Evolutionary conservation across 2,113 vertebrate species (phyloP).

Genomic region (Microcebus jonahi): DNA sequence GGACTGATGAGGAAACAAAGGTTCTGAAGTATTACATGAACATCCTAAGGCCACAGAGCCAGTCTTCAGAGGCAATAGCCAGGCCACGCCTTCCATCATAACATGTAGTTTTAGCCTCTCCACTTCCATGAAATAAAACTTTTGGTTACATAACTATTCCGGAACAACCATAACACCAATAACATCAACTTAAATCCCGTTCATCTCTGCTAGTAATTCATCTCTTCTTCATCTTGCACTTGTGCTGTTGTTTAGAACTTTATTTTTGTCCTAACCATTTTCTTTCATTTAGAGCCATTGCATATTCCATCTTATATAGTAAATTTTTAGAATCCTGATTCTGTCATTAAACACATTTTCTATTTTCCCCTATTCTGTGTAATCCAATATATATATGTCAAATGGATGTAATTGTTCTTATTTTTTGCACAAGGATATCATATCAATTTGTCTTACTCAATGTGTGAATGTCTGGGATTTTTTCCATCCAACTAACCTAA

Average conservation of each 20-base stretch:
- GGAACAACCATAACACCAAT: too few relatives aligned
- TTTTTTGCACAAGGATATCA: background rate
- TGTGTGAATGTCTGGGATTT: background rate
- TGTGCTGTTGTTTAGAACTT: background rate
- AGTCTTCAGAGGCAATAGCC: background rate
- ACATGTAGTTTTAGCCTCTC: background rate
- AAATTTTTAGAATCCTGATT: background rate
- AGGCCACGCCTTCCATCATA: background rate
- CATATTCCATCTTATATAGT: background rate
- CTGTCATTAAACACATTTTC: background rate
- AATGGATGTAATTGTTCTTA: background rate
- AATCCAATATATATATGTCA: background rate
- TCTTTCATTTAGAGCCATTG: background rate
- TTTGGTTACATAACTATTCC: accelerated
- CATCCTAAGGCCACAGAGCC: background rate
- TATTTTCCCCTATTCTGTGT: background rate
- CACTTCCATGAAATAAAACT: background rate
- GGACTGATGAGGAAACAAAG: background rate
- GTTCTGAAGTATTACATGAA: background rate
- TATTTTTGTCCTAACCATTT: background rate
- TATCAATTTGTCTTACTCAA: slow-evolving; percentile 26
- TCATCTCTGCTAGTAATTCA: background rate
- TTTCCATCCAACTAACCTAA: slow-evolving; percentile 11
- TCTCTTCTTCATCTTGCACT: background rate
- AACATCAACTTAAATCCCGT: too few relatives aligned